Conservation (phyloP, 2,888 invertebrate species). For the Rhamnusium bicolor region DNA sequence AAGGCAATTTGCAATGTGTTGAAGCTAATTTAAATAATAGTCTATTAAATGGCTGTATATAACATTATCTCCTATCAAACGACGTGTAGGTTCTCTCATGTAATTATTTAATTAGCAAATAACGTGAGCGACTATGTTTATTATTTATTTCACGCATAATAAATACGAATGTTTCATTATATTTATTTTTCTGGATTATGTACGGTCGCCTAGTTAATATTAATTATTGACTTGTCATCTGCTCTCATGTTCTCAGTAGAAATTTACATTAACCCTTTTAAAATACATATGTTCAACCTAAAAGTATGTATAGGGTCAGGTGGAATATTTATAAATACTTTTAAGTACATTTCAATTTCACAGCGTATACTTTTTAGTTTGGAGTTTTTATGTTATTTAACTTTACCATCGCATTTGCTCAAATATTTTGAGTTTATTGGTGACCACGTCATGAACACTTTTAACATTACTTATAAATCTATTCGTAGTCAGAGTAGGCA, state of each 20-base stretch:
- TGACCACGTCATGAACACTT: no score
- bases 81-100: constrained; percentile 1
- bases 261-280: neutral
- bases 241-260: neutral
- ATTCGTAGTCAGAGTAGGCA: neutral
- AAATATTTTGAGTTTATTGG: neutral
- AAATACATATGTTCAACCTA: neutral
- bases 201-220: neutral
- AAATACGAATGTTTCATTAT: constrained; percentile 1
- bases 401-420: neutral
- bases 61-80: neutral
- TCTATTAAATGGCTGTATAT: neutral
- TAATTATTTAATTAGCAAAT: constrained; percentile 30
- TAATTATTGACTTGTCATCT: neutral
- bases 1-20: neutral
- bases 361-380: neutral
- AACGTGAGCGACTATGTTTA: neutral
- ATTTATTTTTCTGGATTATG: neutral
- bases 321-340: neutral
- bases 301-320: neutral
- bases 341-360: neutral
- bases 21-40: neutral
- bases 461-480: neutral
- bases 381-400: neutral
- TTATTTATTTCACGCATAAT: neutral